These are phyloP conservation scores for Theretra japonica DNA, from an alignment of 2,888 invertebrate species.

Conservation along the genomic window DNA sequence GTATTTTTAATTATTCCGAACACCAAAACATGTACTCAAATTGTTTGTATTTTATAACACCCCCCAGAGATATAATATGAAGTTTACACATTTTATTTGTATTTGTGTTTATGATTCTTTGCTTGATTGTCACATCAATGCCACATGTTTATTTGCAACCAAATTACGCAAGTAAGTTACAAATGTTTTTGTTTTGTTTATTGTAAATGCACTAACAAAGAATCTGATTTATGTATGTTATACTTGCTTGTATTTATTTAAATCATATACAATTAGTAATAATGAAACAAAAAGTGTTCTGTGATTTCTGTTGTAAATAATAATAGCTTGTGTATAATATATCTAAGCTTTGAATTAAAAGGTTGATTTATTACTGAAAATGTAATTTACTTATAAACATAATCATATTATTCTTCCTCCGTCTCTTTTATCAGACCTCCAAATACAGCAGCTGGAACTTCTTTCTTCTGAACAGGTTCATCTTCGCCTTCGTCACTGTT, in stretches of 20 bases:
- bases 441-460: conserved; percentile 95
- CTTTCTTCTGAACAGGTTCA: conserved; percentile 92
- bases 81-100: conserved; percentile 33
- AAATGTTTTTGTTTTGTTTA: conserved; percentile 23
- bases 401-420: conserved; percentile 44
- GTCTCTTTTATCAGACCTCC: conserved; percentile 87
- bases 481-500: conserved; percentile 86
- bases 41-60: conserved; percentile 90
- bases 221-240: conserved; percentile 26
- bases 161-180: conserved; percentile 24
- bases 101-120: conserved; percentile 34
- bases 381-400: conserved; percentile 37
- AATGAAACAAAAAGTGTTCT: conserved; percentile 58
- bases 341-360: conserved; percentile 65
- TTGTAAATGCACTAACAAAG: conserved; percentile 33
- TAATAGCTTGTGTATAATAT: conserved; percentile 62
- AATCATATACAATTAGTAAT: conserved; percentile 37
- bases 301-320: conserved; percentile 76
- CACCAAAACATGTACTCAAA: conserved; percentile 89
- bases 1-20: conserved; percentile 84
- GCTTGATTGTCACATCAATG: conserved; percentile 29
- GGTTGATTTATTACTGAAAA: conserved; percentile 60
- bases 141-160: conserved; percentile 5
- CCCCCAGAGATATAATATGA: conserved; percentile 89
- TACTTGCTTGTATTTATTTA: conserved; percentile 36